These are phyloP conservation scores for Morone chrysops DNA, from an alignment of 2,113 vertebrate genomes.

Conservation along the genomic window DNA sequence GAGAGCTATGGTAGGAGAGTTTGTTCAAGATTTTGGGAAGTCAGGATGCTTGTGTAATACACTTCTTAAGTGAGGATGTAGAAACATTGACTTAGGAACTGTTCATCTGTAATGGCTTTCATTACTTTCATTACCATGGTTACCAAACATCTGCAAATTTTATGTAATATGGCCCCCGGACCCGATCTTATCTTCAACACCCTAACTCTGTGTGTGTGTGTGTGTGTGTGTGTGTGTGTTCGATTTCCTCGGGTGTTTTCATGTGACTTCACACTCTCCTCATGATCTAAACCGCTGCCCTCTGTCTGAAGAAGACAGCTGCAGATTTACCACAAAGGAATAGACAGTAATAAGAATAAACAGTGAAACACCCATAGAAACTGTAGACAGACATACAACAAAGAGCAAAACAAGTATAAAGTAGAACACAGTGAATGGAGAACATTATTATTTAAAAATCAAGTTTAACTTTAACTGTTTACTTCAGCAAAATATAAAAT, in stretches of 20 bases:
- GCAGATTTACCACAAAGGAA: background rate
- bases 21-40: too few relatives aligned
- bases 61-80: too few relatives aligned
- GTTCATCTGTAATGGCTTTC: too few relatives aligned
- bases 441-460: background rate
- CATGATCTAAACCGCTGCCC: conserved; percentile 21
- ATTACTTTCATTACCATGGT: too few relatives aligned
- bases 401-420: background rate
- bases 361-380: too few relatives aligned
- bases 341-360: background rate
- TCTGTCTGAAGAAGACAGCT: background rate
- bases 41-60: too few relatives aligned
- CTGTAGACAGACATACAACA: background rate
- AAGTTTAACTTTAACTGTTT: background rate
- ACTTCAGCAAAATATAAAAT: background rate
- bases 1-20: too few relatives aligned
- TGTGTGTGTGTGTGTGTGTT: conserved; percentile 2
- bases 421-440: background rate
- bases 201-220: background rate
- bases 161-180: too few relatives aligned
- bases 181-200: too few relatives aligned
- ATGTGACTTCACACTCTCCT: conserved; percentile 28
- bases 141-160: too few relatives aligned
- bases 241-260: conserved; percentile 15
- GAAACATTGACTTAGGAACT: too few relatives aligned